These are phyloP conservation scores for Gouania willdenowi DNA, from an alignment of 2,797 vertebrate species.

Conservation along the genomic window DNA sequence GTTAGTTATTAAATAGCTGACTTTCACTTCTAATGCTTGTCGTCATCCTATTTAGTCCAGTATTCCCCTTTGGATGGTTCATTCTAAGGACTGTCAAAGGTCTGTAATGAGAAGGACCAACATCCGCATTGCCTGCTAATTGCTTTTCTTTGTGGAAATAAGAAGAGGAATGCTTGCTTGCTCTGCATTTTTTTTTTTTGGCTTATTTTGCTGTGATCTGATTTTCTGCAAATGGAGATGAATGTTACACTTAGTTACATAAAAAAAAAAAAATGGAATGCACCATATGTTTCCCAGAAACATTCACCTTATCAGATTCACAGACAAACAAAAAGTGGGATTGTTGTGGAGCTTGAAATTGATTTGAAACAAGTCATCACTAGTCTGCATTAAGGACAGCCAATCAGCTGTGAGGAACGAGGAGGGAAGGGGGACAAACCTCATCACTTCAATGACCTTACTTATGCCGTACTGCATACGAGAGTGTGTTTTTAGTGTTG, in stretches of 20 bases:
- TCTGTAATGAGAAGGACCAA: conserved; percentile 55
- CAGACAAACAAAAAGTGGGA: too few relatives aligned
- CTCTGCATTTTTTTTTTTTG: conserved; percentile 44
- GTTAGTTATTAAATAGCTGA: conserved; percentile 21
- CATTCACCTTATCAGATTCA: too few relatives aligned
- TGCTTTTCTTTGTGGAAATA: conserved; percentile 68
- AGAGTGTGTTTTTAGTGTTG: conserved; percentile 29
- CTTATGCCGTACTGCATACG: conserved; percentile 7
- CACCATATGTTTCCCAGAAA: too few relatives aligned
- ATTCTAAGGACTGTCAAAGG: conserved; percentile 37
- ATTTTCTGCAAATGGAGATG: conserved; percentile 1
- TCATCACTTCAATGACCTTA: conserved; percentile 14
- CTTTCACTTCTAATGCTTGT: conserved; percentile 28
- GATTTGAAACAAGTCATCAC: conserved; percentile 31
- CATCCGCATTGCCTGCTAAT: conserved; percentile 54
- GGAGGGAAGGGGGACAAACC: conserved; percentile 3
- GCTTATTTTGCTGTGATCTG: conserved; percentile 9
- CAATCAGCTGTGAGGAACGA: background rate
- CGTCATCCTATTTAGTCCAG: conserved; percentile 21
- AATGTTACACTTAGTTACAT: too few relatives aligned
- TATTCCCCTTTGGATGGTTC: conserved; percentile 38
- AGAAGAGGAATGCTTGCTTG: conserved; percentile 49
- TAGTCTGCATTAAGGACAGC: conserved; percentile 1
- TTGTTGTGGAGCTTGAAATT: conserved; percentile 17
- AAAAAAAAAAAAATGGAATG: too few relatives aligned